Percentiles rank a stretch among this genome's conserved stretches.
Evolutionary conservation across 2,888 invertebrate species (phyloP).

Genomic region (Coelinius sp.): DNA sequence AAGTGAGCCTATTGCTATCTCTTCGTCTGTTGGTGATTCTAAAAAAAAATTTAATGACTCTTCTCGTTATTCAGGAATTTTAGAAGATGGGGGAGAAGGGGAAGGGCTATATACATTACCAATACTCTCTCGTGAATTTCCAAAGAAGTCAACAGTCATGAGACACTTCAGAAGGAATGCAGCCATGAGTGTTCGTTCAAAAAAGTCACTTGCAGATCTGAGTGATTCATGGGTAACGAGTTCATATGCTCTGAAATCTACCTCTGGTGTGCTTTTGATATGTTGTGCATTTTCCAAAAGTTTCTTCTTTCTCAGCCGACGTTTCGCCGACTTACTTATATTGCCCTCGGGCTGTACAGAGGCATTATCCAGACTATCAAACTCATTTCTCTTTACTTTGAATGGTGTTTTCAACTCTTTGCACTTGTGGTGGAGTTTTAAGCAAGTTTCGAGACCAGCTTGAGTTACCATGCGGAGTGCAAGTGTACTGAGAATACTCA

Average conservation of each 20-base stretch:
- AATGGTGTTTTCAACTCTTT: constrained; percentile 47
- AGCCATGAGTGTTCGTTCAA: constrained; percentile 84
- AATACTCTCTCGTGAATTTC: constrained; percentile 34
- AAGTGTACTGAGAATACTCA: constrained; percentile 84
- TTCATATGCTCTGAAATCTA: constrained; percentile 74
- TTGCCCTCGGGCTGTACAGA: background rate
- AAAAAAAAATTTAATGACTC: constrained; percentile 15
- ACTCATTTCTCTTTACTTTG: background rate
- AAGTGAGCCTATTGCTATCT: constrained; percentile 77
- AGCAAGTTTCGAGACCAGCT: constrained; percentile 72
- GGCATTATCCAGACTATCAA: background rate
- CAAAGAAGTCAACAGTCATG: constrained; percentile 77
- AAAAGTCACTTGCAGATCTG: constrained; percentile 78
- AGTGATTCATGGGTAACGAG: constrained; percentile 78
- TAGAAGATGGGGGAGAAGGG: too few relatives aligned
- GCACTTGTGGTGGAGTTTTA: constrained; percentile 72
- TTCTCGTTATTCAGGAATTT: background rate
- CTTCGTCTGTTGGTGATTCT: constrained; percentile 72
- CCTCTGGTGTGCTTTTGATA: constrained; percentile 41
- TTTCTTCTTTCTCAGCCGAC: constrained; percentile 58
- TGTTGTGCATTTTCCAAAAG: constrained; percentile 57
- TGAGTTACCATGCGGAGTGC: constrained; percentile 86
- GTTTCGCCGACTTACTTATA: constrained; percentile 55
- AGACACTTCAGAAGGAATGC: constrained; percentile 82
- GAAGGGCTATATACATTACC: constrained; percentile 41